Percentiles rank a stretch among this genome's conserved stretches.
Conservation (phyloP, 2,888 invertebrate species). For the Flexamia atlantica region DNA sequence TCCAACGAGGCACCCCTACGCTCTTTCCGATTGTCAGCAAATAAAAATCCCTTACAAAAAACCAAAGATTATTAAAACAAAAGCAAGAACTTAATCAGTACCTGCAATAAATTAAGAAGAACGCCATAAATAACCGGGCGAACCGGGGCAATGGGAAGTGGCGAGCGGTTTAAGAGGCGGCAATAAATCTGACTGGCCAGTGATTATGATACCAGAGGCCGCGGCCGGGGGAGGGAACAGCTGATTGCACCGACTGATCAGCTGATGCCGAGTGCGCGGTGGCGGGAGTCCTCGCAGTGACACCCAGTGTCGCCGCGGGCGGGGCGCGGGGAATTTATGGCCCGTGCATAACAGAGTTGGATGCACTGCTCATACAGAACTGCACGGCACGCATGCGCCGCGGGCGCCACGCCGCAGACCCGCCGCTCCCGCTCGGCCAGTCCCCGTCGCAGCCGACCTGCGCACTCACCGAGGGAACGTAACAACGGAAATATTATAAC, state of each 20-base stretch:
- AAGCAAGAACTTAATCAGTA: conserved; percentile 34
- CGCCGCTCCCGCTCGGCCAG: background rate
- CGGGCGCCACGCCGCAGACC: background rate
- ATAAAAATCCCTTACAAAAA: background rate
- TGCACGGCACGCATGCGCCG: conserved; percentile 27
- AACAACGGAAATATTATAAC: too few species aligned
- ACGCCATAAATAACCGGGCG: conserved; percentile 13
- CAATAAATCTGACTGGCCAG: conserved; percentile 40
- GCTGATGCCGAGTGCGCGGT: conserved; percentile 1
- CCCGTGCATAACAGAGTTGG: conserved; percentile 16
- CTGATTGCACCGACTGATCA: conserved; percentile 33
- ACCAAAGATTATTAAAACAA: background rate
- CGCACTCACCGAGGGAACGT: too few species aligned
- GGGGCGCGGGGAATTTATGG: conserved; percentile 26
- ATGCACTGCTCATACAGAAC: conserved; percentile 29
- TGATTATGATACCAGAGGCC: conserved; percentile 48
- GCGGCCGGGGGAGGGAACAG: conserved; percentile 20
- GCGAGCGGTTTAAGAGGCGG: conserved; percentile 11
- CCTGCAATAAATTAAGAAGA: conserved; percentile 40
- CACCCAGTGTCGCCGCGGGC: conserved; percentile 40
- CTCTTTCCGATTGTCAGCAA: too few species aligned
- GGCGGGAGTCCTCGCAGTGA: conserved; percentile 26
- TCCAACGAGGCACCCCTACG: too few species aligned
- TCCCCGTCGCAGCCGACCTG: too few species aligned
- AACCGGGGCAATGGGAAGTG: conserved; percentile 43